Conservation (phyloP, 1,140 invertebrate genomes). For the Lerema accius region DNA sequence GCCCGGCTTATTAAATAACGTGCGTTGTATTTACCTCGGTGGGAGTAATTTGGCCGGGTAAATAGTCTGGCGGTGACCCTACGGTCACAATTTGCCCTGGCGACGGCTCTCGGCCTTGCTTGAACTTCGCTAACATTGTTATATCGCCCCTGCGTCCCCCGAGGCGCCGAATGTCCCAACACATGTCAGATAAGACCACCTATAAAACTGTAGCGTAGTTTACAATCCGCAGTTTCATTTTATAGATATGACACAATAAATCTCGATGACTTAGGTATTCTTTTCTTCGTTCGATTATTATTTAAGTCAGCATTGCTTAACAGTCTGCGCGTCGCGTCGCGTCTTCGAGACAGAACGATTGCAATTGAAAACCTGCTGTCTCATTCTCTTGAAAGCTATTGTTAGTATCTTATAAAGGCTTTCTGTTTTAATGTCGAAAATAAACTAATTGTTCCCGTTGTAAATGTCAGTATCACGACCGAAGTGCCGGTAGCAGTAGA, state of each 20-base stretch:
- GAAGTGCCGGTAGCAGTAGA: conserved; percentile 36
- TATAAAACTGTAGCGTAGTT: conserved; percentile 64
- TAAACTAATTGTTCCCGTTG: conserved; percentile 47
- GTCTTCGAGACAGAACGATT: too few relatives aligned
- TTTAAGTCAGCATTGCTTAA: conserved; percentile 40
- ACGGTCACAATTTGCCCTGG: conserved; percentile 68
- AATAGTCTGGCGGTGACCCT: conserved; percentile 65
- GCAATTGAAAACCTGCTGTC: conserved; percentile 51
- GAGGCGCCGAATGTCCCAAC: conserved; percentile 64
- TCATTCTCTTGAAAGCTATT: conserved; percentile 49
- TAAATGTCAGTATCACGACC: conserved; percentile 42
- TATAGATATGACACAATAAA: conserved; percentile 66
- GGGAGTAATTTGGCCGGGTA: conserved; percentile 61
- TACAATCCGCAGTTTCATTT: conserved; percentile 68
- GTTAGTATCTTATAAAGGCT: conserved; percentile 39
- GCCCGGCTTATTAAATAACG: conserved; percentile 61
- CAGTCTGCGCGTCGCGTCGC: conserved; percentile 37
- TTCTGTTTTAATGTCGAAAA: conserved; percentile 47
- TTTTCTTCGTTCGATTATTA: conserved; percentile 44
- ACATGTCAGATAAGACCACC: conserved; percentile 61
- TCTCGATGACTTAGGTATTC: conserved; percentile 52
- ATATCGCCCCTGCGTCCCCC: conserved; percentile 63
- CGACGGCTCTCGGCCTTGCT: conserved; percentile 60
- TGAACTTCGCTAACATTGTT: conserved; percentile 74
- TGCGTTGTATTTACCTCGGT: conserved; percentile 61